These are phyloP conservation scores for Morpho achilles DNA, from an alignment of 2,888 invertebrate genomes.

Conservation along the genomic window DNA sequence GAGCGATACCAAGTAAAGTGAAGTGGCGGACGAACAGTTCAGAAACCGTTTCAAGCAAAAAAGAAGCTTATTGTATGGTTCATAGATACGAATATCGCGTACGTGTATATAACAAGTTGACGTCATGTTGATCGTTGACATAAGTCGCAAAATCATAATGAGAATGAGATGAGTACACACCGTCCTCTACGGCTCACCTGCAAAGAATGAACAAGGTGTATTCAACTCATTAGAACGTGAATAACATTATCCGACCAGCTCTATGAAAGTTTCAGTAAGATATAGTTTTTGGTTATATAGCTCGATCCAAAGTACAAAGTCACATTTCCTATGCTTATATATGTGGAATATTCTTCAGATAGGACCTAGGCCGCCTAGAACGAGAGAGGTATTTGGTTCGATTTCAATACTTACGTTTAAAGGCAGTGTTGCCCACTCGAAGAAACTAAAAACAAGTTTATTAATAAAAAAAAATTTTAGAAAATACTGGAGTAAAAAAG, in stretches of 20 bases:
- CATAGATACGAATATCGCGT: conserved; percentile 15
- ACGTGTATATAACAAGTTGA: conserved; percentile 6
- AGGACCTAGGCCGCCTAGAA: too few species aligned
- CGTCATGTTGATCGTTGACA: conserved; percentile 18
- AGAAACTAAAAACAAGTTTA: too few species aligned
- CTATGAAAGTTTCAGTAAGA: conserved; percentile 16
- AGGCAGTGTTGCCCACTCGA: too few species aligned
- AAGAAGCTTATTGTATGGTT: neutral
- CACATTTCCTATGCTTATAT: too few species aligned
- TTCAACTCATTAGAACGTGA: conserved; percentile 18
- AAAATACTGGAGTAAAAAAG: too few species aligned
- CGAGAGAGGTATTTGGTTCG: too few species aligned
- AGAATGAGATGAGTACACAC: conserved; percentile 28
- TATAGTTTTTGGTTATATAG: neutral
- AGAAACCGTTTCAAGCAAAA: conserved; percentile 17
- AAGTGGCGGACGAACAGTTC: conserved; percentile 27
- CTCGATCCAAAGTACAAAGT: too few species aligned
- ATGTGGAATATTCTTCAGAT: too few species aligned
- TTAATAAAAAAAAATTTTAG: too few species aligned
- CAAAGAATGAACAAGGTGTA: conserved; percentile 19
- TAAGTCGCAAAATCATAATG: conserved; percentile 35
- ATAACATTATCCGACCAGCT: conserved; percentile 11
- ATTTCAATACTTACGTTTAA: too few species aligned
- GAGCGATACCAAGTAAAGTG: conserved; percentile 29
- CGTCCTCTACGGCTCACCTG: conserved; percentile 21